Percentiles rank a stretch among this genome's conserved stretches.
These are phyloP conservation scores for Drosophila tripunctata DNA, from an alignment of 2,888 invertebrate species.

Conservation along the genomic window DNA sequence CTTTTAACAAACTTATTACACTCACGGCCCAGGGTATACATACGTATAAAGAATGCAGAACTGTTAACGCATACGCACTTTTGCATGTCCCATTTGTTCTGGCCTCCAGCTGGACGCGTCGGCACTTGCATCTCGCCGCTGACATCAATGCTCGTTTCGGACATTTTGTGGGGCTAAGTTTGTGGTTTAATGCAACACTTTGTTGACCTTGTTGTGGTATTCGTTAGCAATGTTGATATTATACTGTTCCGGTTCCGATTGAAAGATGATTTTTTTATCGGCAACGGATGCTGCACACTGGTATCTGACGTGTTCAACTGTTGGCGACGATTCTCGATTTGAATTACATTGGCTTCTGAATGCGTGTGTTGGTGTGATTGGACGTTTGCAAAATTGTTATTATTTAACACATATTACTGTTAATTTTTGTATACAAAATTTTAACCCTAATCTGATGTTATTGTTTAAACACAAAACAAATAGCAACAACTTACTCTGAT, in stretches of 20 bases:
- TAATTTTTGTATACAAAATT: conserved; percentile 54
- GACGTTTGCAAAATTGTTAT: conserved; percentile 19
- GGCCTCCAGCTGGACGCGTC: conserved; percentile 23
- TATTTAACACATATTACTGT: conserved; percentile 43
- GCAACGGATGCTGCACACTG: conserved; percentile 55
- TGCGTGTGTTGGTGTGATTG: conserved; percentile 8
- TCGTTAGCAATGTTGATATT: conserved; percentile 7
- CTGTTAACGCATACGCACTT: conserved; percentile 44
- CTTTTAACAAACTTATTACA: no score
- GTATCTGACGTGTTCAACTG: conserved; percentile 38
- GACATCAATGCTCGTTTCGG: conserved; percentile 74
- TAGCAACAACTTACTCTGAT: conserved; percentile 56
- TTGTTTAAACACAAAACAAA: conserved; percentile 56
- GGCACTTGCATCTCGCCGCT: conserved; percentile 79
- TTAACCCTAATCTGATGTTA: conserved; percentile 32
- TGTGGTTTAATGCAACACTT: conserved; percentile 4
- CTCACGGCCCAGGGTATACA: no score
- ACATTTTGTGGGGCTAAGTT: conserved; percentile 41
- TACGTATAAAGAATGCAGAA: no score
- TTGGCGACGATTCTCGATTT: conserved; percentile 7
- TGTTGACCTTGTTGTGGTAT: neutral
- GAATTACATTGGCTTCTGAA: conserved; percentile 10
- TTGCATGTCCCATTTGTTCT: conserved; percentile 66
- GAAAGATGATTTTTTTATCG: conserved; percentile 41
- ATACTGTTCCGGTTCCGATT: conserved; percentile 32